Conservation (phyloP, 2,113 vertebrate genomes). For the Dasyurus viverrinus region DNA sequence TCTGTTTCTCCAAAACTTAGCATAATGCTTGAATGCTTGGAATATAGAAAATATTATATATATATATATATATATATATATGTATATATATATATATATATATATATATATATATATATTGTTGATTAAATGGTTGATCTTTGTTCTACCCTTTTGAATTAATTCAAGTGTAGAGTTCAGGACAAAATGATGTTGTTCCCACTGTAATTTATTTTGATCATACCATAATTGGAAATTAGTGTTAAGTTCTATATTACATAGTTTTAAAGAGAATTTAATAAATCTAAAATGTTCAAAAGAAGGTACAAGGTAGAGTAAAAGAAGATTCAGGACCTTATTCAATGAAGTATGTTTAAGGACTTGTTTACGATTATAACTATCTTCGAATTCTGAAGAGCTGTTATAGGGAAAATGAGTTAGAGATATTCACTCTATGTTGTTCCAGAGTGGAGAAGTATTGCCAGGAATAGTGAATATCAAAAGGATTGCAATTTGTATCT, state of each 20-base stretch:
- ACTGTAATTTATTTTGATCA: too few species aligned
- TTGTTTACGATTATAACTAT: neutral
- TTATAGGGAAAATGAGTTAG: neutral
- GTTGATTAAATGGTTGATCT: too few species aligned
- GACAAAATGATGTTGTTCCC: too few species aligned
- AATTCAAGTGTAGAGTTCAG: too few species aligned
- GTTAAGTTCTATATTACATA: neutral
- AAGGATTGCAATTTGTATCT: neutral
- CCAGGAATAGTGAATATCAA: neutral
- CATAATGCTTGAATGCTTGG: too few species aligned
- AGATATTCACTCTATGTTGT: neutral
- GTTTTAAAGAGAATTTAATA: neutral
- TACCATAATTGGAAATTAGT: too few species aligned
- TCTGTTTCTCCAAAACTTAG: too few species aligned
- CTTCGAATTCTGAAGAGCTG: neutral
- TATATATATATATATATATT: too few species aligned
- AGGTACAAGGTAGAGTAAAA: neutral
- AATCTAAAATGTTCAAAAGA: neutral
- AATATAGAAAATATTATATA: too few species aligned
- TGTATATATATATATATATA: too few species aligned
- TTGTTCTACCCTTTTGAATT: too few species aligned
- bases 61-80: too few species aligned
- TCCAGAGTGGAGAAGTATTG: neutral
- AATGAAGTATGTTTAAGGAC: neutral
- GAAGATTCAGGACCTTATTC: neutral